phyloP scores from a whole-genome alignment of 2,797 vertebrate species.

The Acestrorhynchus altus region DNA sequence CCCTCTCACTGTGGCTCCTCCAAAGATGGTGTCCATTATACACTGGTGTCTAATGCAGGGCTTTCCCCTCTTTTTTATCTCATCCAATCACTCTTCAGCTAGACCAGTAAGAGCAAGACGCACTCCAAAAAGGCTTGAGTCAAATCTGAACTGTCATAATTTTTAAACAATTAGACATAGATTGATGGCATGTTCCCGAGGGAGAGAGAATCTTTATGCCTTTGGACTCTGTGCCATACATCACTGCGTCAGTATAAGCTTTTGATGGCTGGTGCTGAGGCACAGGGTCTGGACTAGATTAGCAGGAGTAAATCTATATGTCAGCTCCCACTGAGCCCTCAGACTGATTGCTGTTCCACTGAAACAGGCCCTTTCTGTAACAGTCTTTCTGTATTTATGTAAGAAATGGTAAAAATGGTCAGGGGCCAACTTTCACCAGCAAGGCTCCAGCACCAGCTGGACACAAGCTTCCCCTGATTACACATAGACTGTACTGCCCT shows the following conservation, averaged over 20 bases:
- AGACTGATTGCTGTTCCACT: neutral
- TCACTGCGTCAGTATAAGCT: constrained; percentile 30
- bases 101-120: constrained; percentile 8
- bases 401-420: neutral
- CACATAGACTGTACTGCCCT: constrained; percentile 48
- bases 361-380: neutral
- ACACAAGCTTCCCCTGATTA: neutral
- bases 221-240: constrained; percentile 16
- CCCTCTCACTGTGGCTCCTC: neutral
- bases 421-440: neutral
- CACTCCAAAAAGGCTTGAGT: neutral
- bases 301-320: constrained; percentile 20
- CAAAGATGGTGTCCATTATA: constrained; percentile 8
- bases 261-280: neutral
- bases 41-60: neutral
- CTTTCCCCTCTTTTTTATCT: neutral
- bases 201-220: constrained; percentile 17
- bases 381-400: neutral
- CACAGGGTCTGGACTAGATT: constrained; percentile 36
- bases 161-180: constrained; percentile 25
- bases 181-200: constrained; percentile 31
- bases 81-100: constrained; percentile 10
- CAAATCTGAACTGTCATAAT: constrained; percentile 24
- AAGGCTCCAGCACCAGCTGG: neutral
- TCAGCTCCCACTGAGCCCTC: neutral